Evolutionary conservation across 2,113 vertebrate species (phyloP), one percentile per base, ranked within the genome.

Genomic region (Indicator indicator): DNA sequence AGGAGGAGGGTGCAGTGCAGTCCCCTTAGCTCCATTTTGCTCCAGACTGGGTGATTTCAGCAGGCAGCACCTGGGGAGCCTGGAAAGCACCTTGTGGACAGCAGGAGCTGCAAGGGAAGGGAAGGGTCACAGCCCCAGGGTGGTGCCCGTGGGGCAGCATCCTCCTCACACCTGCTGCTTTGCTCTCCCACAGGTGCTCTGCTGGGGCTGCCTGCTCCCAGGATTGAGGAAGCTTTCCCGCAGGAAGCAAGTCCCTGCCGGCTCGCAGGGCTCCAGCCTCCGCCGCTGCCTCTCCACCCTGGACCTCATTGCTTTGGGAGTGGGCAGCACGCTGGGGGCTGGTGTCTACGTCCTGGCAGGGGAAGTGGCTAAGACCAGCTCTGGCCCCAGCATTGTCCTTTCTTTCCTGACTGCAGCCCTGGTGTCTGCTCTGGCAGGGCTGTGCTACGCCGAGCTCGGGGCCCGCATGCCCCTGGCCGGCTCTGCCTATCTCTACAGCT

Each of bases 401-500:
- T 98, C 98, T 18, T 99, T 99, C 97, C 97, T 99, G 90, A 98
- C 99, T 9, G 99, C 98, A 4, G 98, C 98, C 0, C 0, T 97
- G 88, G 98, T 98, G 9, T 98, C 98, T 7, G 91, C 98, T 84
- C 98, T 98, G 36, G 98, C 98, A 9, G 99, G 98, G 44, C 86
- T 99, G 74, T 98, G 98, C 95, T 99, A 98, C 0, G 98, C 98
- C 0, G 98, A 99, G 93, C 97, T 99, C 0, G 98, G 98, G 40
- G 96, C 98, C 27, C 95, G 98, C 0, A 98, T 99, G 60, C 98
- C 98, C 18, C 97, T 98, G 89, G 98, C 98, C 0, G 98, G 98
- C 63, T 99, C 98, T 4, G 98, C 98, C 17, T 99, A 99, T 94
- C 98, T 99, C 26, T 99, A 99, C 97, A 99, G 98, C 96, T 99